Evolutionary conservation across 2,797 vertebrate species (phyloP), one percentile per base, ranked within the genome.

Genomic region (Sarcophilus harrisii): DNA sequence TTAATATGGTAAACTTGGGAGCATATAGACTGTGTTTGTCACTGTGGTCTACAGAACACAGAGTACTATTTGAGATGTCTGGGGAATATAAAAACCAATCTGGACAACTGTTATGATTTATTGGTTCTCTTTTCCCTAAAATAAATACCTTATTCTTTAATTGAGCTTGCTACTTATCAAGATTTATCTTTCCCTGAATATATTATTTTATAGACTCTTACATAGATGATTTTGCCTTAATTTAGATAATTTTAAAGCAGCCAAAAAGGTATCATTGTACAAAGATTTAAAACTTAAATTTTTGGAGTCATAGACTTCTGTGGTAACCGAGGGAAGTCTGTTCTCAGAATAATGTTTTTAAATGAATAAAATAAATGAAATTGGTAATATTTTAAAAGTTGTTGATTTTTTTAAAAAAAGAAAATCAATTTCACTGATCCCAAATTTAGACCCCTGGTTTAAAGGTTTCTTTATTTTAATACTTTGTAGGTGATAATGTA

Each of bases 201-300:
- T 12, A 12, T 58, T 60, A 62, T 91, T 95, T 55, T 13, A 21
- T 66, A 93, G 81, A 91, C 93, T 57, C 57, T 92, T 58, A 54
- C 60, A 30, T 55, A 30, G 30, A n/a, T 55, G 29, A 93, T 91
- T 24, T 94, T 58, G 52, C 60, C 38, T 92, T 89, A 93, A 87
- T 5, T 81, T 55, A 91, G 90, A 89, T 90, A 11, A 91, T 55
- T 93, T 96, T 92, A 38, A 90, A 96, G 73, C 13, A 58, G 28
- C 60, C 58, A 58, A 0, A 57, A 49, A 73, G 0, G n/a, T 90
- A 38, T 0, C 9, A 30, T 62, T 91, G 21, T 89, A 59, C 29
- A 14, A 92, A 93, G 55, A 94, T 5, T 45, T 3, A 57, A 57
- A 57, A 11, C 10, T 49, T 87, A 27, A 45, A 49, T 11, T 87